Conservation (phyloP, 2,797 vertebrate species). For the Setipinna tenuifilis region DNA sequence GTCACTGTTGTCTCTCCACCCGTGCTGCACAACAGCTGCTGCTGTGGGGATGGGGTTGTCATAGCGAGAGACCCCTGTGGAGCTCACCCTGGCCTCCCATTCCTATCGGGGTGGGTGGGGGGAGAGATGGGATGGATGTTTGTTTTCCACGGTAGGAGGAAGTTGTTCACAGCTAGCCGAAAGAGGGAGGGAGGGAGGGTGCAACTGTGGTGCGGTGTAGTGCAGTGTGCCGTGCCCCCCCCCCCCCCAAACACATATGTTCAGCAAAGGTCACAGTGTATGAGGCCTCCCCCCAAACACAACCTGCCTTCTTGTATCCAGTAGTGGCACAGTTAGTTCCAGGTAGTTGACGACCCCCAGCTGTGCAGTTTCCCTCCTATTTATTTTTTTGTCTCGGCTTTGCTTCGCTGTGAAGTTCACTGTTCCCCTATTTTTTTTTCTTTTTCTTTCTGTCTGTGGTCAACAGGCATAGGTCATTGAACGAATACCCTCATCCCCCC, state of each 20-base stretch:
- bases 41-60: constrained; percentile 41
- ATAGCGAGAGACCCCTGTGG: constrained; percentile 31
- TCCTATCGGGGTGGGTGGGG: background rate
- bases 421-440: background rate
- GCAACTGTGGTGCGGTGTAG: too few relatives aligned
- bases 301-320: background rate
- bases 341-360: background rate
- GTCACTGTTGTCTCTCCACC: background rate
- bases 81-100: constrained; percentile 38
- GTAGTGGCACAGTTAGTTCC: background rate
- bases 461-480: background rate
- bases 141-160: constrained; percentile 42
- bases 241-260: too few relatives aligned
- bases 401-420: constrained; percentile 2
- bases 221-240: too few relatives aligned
- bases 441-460: background rate
- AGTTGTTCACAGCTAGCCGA: constrained; percentile 34
- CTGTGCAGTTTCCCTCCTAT: background rate
- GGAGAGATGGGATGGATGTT: background rate
- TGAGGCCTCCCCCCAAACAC: background rate
- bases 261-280: too few relatives aligned
- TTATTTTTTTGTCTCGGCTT: background rate
- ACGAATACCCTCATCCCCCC: background rate
- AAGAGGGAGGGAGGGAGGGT: background rate
- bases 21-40: constrained; percentile 44